Percentiles rank a stretch among this genome's conserved stretches.
phyloP scores from a whole-genome alignment of 2,113 vertebrate genomes.

The Pitta sordida region DNA sequence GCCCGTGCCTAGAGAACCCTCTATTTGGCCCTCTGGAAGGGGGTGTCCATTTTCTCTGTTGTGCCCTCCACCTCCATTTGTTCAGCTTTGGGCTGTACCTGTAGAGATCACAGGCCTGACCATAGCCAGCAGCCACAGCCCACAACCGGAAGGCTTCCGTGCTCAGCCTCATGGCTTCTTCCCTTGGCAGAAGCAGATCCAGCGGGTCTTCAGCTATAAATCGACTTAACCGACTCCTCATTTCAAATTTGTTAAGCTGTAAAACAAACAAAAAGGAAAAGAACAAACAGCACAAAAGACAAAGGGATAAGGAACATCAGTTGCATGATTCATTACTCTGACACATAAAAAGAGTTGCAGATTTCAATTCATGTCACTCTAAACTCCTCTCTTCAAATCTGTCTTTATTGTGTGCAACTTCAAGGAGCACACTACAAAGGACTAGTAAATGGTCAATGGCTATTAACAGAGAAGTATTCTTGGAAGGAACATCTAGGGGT shows the following conservation, averaged over 20 bases:
- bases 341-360: not conserved
- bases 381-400: not conserved
- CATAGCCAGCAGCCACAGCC: constrained; percentile 86
- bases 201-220: constrained; percentile 82
- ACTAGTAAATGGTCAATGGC: not conserved
- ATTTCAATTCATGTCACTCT: not conserved
- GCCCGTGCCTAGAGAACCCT: not conserved
- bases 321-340: not conserved
- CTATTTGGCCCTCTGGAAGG: not conserved
- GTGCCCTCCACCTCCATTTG: no score
- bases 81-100: constrained; percentile 67
- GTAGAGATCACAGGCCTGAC: constrained; percentile 87
- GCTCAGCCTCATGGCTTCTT: constrained; percentile 80
- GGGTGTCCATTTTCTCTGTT: no score
- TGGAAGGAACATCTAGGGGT: not conserved
- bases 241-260: constrained; percentile 72
- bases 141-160: constrained; percentile 87
- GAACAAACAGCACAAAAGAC: not conserved
- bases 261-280: not conserved
- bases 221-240: constrained; percentile 79
- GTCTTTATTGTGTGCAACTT: not conserved
- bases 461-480: not conserved
- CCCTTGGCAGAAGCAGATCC: constrained; percentile 79
- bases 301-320: not conserved
- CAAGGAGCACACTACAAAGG: not conserved